Base-by-base conservation (phyloP, 2,888 invertebrate genomes). In the Coremacera marginata region DNA sequence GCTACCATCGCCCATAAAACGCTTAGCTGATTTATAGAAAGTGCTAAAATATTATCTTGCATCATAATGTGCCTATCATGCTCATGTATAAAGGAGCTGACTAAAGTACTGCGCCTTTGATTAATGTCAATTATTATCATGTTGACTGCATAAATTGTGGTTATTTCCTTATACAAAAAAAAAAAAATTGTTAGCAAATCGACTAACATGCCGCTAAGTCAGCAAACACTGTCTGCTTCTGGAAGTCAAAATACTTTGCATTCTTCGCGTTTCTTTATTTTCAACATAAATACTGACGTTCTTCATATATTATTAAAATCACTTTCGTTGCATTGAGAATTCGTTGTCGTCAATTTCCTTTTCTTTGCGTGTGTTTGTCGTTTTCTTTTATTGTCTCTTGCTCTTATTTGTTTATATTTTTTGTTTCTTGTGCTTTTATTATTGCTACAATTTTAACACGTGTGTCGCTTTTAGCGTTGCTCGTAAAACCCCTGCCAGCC, bases 291-390 rank as follows among this genome's bases (percentile, higher is more conserved):
- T 65, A 73, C 25, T 51, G 31, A 34, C 31, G 49, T 34, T 73
- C 82, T 85, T 87, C 85, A 88, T 88, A 86, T 85, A 87, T 88
- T 88, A 88, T 88, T 88, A 88, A 88, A 88, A 88, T 88, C 88
- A 88, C 88, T 88, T 88, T 87, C 87, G 88, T 88, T 88, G 87
- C 87, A 86, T 84, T 84, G 88, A 87, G 89, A 87, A 85, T 87
- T 88, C 71, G 55, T 49, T 60, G 63, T 65, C 68, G 16, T 31
- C 27, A 9, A 31, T n/a, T 65, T 65, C 16, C n/a, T 65, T 27
- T 31, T n/a, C 19, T 19, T 34, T 14, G 63, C 63, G 44, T 44
- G 44, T 11, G 44, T 44, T 14, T 44, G 44, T 44, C 44, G 44
- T 44, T 44, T 44, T 44, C 44, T 44, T 44, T 44, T 44, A 11